Evolutionary conservation across 1,140 invertebrate species (phyloP), one percentile per base, ranked within the genome.

Genomic region (Drosophila littoralis): DNA sequence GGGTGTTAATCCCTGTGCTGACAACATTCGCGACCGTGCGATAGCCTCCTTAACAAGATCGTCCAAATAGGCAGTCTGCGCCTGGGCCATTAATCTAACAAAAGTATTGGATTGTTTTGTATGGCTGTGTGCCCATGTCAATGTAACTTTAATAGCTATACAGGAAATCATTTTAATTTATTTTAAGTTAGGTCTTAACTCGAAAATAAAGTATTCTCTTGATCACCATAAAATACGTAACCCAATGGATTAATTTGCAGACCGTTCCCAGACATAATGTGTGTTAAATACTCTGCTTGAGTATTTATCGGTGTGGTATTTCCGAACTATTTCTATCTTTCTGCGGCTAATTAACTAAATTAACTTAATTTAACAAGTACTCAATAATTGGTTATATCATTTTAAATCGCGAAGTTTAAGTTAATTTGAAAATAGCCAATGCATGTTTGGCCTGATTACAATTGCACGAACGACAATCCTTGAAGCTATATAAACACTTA

Each of bases 1-100:
- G 93, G 94, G 94, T 70, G 81, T 92, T 0, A 94, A 94, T 78
- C 95, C 95, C 0, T 96, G 95, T 79, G 93, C 93, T 8, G 79
- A 91, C 38, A 81, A 93, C 91, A 94, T 59, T 17, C 93, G 93
- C 6, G 75, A 93, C 32, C 59, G 58, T 67, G 57, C 69, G 46
- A 58, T 91, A n/a, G 12, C 50, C 52, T 36, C 51, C 33, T 43
- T 84, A 36, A 51, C 79, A 15, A 32, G 36, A 33, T 50, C 32
- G 13, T 51, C 13, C 2, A n/a, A n/a, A 35, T 32, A n/a, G 48
- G 17, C 3, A 52, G 7, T n/a, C n/a, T 10, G 9, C 9, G 36
- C 10, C 10, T 12, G 13, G 13, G n/a, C 6, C 7, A 17, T 42
- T n/a, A 6, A 6, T 28, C 22, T 28, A 4, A 28, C 22, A 28